Evolutionary conservation across 2,888 invertebrate genomes (phyloP).

Genomic region (Idaea biselata): DNA sequence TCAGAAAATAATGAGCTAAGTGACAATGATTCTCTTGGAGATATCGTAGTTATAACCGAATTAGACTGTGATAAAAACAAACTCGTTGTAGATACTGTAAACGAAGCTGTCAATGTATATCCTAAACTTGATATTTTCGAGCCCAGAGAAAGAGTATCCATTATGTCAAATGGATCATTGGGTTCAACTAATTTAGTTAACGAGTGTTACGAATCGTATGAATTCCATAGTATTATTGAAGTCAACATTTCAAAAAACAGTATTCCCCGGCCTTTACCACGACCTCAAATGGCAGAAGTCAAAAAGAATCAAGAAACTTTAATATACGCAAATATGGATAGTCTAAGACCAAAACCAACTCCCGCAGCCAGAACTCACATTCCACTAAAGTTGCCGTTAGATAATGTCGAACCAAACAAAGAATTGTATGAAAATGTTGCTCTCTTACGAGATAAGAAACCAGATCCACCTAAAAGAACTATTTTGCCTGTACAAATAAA

Average conservation of each 20-base stretch:
- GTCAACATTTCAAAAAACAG: constrained; percentile 26
- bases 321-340: constrained; percentile 64
- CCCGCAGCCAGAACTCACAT: constrained; percentile 65
- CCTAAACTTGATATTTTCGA: constrained; percentile 61
- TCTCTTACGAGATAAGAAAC: constrained; percentile 45
- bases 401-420: constrained; percentile 40
- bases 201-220: constrained; percentile 71
- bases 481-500: constrained; percentile 36
- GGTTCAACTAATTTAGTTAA: constrained; percentile 62
- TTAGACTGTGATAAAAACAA: constrained; percentile 42
- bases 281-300: constrained; percentile 37
- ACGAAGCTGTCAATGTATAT: constrained; percentile 54
- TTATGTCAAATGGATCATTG: constrained; percentile 45
- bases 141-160: constrained; percentile 53
- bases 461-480: constrained; percentile 56
- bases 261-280: constrained; percentile 59
- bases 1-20: constrained; percentile 70
- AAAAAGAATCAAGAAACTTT: constrained; percentile 36
- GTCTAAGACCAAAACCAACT: constrained; percentile 42
- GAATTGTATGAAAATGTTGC: constrained; percentile 65
- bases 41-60: constrained; percentile 48
- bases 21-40: constrained; percentile 56
- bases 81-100: constrained; percentile 26
- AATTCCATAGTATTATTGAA: constrained; percentile 38
- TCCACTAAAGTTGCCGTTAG: constrained; percentile 44